phyloP scores from a whole-genome alignment of 1,140 invertebrate genomes.

The Cephus cinctus region DNA sequence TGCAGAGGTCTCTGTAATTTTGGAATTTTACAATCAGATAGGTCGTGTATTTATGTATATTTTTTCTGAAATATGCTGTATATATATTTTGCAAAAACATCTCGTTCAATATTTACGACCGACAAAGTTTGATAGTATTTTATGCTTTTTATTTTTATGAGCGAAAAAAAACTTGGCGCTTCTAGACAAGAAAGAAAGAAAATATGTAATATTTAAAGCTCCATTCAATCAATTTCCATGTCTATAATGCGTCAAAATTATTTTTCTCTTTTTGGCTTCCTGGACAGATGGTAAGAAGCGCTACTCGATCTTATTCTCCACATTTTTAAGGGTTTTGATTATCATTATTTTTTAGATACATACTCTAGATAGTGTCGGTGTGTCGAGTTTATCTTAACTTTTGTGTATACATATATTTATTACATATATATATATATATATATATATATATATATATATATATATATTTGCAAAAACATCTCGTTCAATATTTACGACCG shows the following conservation, averaged over 20 bases:
- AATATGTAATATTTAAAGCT: no score
- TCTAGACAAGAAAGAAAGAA: no score
- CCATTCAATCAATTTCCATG: conserved; percentile 8
- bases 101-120: no score
- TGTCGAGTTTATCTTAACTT: conserved; percentile 39
- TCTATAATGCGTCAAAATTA: conserved; percentile 19
- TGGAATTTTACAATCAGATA: no score
- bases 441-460: not conserved
- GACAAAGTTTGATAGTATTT: no score
- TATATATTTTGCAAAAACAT: not conserved
- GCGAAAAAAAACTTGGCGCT: no score
- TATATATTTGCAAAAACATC: not conserved
- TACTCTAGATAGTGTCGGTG: conserved; percentile 40
- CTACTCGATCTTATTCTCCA: conserved; percentile 47
- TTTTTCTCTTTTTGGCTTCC: conserved; percentile 45
- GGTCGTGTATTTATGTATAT: not conserved
- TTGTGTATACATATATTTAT: conserved; percentile 13
- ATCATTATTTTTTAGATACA: conserved; percentile 45
- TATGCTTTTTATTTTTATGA: no score
- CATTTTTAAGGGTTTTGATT: conserved; percentile 50
- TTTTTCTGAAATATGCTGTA: not conserved
- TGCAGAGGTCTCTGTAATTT: no score
- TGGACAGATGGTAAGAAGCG: conserved; percentile 58
- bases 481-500: no score
- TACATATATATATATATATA: not conserved